Conservation (phyloP, 2,113 vertebrate genomes). For the Limnothrissa miodon region DNA sequence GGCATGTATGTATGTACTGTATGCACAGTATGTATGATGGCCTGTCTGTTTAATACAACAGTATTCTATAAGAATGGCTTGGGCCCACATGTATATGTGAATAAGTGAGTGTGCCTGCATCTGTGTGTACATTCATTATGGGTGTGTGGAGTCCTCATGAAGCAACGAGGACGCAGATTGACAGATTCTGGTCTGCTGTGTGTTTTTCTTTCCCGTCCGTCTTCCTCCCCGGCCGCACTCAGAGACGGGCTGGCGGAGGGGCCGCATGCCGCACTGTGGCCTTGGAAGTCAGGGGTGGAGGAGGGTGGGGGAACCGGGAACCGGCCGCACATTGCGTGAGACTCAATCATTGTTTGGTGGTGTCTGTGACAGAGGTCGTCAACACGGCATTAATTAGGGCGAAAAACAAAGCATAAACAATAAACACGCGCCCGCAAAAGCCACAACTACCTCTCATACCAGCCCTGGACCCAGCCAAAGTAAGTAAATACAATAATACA, state of each 20-base stretch:
- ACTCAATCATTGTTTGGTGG: constrained; percentile 52
- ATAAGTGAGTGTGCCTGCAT: constrained; percentile 12
- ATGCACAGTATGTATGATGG: neutral
- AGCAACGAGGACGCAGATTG: constrained; percentile 48
- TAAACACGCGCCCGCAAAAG: constrained; percentile 70
- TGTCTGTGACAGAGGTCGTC: constrained; percentile 68
- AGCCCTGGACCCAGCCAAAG: constrained; percentile 58
- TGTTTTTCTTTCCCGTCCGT: constrained; percentile 64
- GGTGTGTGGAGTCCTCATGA: constrained; percentile 15
- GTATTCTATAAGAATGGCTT: neutral
- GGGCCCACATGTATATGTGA: neutral
- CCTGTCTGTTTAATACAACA: neutral
- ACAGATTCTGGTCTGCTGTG: constrained; percentile 55
- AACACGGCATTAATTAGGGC: constrained; percentile 70
- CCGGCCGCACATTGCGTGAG: constrained; percentile 65
- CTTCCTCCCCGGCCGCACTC: constrained; percentile 55
- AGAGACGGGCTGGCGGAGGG: constrained; percentile 51
- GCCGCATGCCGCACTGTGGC: constrained; percentile 50
- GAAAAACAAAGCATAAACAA: constrained; percentile 73
- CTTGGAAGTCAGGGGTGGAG: constrained; percentile 42
- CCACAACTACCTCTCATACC: constrained; percentile 60
- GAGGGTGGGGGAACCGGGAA: constrained; percentile 53
- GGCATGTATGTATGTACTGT: neutral
- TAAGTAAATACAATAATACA: constrained; percentile 70
- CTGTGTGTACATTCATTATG: constrained; percentile 26